These are phyloP conservation scores for Silurus aristotelis DNA, from an alignment of 2,797 vertebrate genomes.

Conservation along the genomic window DNA sequence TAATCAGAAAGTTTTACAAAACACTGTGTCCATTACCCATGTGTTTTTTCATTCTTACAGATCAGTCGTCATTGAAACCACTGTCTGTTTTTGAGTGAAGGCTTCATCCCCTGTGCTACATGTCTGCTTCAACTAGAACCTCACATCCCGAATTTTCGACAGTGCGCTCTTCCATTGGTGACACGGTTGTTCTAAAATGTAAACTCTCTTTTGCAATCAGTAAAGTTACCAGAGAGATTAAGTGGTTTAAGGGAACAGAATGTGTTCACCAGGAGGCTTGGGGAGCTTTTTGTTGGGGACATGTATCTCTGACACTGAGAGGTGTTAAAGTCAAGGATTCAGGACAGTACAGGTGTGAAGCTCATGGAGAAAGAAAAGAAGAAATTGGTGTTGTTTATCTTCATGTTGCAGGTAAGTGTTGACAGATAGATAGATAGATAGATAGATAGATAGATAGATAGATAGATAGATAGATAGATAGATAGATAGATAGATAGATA, in stretches of 20 bases:
- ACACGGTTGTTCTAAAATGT: slow-evolving; percentile 31
- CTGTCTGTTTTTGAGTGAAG: background rate
- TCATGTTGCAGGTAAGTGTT: background rate
- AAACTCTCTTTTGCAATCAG: slow-evolving; percentile 24
- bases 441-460: too few relatives aligned
- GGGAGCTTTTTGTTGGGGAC: background rate
- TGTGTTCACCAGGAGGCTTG: slow-evolving; percentile 26
- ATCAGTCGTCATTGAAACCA: background rate
- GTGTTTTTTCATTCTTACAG: background rate
- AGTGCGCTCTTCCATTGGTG: background rate
- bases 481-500: too few relatives aligned
- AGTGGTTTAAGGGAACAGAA: slow-evolving; percentile 42
- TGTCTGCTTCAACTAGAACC: background rate
- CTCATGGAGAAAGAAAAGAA: background rate
- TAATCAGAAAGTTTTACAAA: too few relatives aligned
- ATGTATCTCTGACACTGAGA: slow-evolving; percentile 30
- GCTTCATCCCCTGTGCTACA: background rate
- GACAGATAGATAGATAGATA: too few relatives aligned
- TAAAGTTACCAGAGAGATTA: slow-evolving; percentile 35
- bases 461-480: too few relatives aligned
- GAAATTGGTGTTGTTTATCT: background rate
- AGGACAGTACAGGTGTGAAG: slow-evolving; percentile 41
- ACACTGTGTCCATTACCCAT: too few relatives aligned
- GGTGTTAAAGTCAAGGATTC: background rate
- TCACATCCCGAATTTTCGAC: background rate